A percentile compares a stretch with the other conserved stretches of the same genome.
phyloP scores from a whole-genome alignment of 1,140 invertebrate species.

The Choristoneura fumiferana region DNA sequence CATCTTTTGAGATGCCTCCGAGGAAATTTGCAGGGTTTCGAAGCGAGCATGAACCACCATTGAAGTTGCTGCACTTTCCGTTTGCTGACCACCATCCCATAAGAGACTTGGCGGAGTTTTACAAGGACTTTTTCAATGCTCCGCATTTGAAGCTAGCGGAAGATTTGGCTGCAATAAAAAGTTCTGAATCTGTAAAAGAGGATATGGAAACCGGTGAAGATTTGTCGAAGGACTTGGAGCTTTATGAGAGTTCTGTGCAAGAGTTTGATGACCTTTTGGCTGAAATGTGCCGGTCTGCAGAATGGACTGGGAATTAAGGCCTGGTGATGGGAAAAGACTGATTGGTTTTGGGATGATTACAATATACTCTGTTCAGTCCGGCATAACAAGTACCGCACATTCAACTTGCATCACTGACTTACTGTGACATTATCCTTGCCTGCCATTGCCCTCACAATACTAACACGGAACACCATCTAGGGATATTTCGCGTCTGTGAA shows the following conservation, averaged over 20 bases:
- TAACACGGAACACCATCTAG: no score
- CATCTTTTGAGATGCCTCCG: constrained; percentile 62
- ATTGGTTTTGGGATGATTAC: constrained; percentile 13
- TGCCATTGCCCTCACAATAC: no score
- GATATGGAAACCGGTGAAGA: constrained; percentile 49
- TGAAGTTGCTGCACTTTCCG: constrained; percentile 62
- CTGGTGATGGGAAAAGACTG: constrained; percentile 28
- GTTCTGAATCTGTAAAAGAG: constrained; percentile 39
- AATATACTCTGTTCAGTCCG: background rate
- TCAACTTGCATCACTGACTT: no score
- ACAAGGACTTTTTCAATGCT: constrained; percentile 72
- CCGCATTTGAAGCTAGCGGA: constrained; percentile 62
- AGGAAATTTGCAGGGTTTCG: constrained; percentile 65
- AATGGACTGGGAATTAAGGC: constrained; percentile 62
- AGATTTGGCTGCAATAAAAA: constrained; percentile 35
- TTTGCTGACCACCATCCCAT: constrained; percentile 70
- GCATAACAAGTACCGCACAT: no score
- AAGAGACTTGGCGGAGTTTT: constrained; percentile 69
- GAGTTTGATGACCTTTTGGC: constrained; percentile 70
- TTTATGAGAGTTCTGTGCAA: constrained; percentile 61
- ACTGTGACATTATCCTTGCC: no score
- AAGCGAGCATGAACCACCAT: constrained; percentile 59
- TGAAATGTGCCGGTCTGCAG: constrained; percentile 65
- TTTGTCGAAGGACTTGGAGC: constrained; percentile 57
- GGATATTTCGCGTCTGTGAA: no score